Evolutionary conservation across 2,113 vertebrate species (phyloP).

Genomic region (Cyprinodon variegatus): DNA sequence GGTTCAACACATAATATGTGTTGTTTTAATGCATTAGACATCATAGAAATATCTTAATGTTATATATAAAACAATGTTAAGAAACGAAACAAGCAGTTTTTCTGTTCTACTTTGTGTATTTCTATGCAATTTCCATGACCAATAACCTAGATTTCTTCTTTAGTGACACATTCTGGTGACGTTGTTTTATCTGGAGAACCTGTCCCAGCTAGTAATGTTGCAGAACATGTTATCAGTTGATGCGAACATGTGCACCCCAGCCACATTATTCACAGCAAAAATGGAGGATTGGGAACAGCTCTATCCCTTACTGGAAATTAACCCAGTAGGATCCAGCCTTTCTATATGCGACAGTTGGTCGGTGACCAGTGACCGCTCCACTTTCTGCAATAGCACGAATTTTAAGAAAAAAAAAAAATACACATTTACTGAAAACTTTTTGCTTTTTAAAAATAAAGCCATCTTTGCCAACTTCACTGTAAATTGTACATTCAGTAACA

Average conservation of each 20-base stretch:
- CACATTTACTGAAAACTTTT: neutral
- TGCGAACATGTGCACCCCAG: conserved; percentile 37
- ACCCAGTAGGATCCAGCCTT: conserved; percentile 3
- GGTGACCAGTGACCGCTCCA: neutral
- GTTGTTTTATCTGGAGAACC: conserved; percentile 20
- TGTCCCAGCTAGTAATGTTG: conserved; percentile 27
- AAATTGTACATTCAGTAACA: neutral
- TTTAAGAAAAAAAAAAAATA: neutral
- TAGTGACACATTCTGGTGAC: neutral
- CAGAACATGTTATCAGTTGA: conserved; percentile 59
- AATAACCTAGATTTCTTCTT: conserved; percentile 18
- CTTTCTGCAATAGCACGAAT: neutral
- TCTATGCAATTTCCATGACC: conserved; percentile 11
- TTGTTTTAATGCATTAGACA: too few relatives aligned
- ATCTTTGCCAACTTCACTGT: neutral
- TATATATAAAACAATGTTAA: neutral
- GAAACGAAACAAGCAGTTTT: neutral
- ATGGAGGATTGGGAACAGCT: too few relatives aligned
- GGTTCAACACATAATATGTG: neutral
- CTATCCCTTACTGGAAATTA: neutral
- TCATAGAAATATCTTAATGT: too few relatives aligned
- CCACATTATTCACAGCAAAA: conserved; percentile 53
- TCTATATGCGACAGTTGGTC: neutral
- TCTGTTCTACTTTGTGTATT: neutral
- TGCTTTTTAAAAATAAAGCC: neutral